Evolutionary conservation across 1,140 invertebrate species (phyloP), one percentile per base, ranked within the genome.

Genomic region (Heliconius himera): DNA sequence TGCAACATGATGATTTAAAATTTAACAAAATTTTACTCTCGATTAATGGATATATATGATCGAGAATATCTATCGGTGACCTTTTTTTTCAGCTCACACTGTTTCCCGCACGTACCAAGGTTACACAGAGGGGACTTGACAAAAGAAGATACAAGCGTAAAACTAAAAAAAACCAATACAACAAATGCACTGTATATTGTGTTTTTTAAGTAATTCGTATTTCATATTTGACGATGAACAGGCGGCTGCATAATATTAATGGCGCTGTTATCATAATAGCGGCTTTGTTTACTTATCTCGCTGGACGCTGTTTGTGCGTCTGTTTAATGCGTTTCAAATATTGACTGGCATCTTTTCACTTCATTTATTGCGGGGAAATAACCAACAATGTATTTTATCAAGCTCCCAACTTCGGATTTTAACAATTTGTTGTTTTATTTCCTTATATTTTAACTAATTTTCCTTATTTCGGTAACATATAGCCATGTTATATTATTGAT

Each of bases 231-330:
- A 75, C 8, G 74, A 66, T 60, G 54, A 75, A 54, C 74, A 75
- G 74, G 22, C 74, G 54, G 74, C 51, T 75, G 74, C 74, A 75
- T 75, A 75, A 75, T 66, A 66, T 75, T 66, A 75, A 75, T 75
- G 73, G 56, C 49, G 73, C 73, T 75, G 54, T 66, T 75, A 75
- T 75, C 54, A 66, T 26, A 75, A 75, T 75, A 66, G 33, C 74
- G 54, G 54, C 20, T 75, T 66, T 75, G 74, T 75, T 75, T 75
- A 75, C 74, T 75, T 75, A 75, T 75, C 74, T 75, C 51, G 60
- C 74, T 75, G 51, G 74, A 66, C 74, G 74, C 41, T 66, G 74
- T 75, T 66, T 75, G 60, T 75, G 51, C 54, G 54, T 75, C 74
- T 33, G 74, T 75, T 38, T 66, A 75, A 66, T 41, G 54, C 54